Conservation (phyloP, 1,140 invertebrate genomes). For the Bradysia coprophila region DNA sequence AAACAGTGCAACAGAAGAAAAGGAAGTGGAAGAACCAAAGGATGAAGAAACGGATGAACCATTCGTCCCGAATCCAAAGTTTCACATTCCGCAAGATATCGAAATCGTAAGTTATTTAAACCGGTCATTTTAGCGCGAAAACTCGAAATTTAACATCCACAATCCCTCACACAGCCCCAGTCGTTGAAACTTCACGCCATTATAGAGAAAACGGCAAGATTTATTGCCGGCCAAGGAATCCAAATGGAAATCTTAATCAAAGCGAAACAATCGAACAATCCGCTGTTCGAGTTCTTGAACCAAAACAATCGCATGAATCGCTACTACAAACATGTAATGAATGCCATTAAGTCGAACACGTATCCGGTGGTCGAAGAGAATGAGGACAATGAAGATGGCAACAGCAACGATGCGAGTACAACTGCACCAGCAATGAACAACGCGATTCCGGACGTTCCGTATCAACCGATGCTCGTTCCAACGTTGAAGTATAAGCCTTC, state of each 20-base stretch:
- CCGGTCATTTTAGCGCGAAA: too few relatives aligned
- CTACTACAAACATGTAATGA: conserved; percentile 76
- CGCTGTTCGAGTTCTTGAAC: conserved; percentile 84
- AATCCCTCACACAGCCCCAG: conserved; percentile 62
- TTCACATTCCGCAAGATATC: conserved; percentile 55
- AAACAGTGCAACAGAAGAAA: conserved; percentile 21
- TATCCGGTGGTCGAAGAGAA: conserved; percentile 39
- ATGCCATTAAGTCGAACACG: conserved; percentile 61
- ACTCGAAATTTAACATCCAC: not conserved
- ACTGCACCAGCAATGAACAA: conserved; percentile 11
- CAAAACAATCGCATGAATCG: conserved; percentile 68
- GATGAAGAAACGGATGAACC: conserved; percentile 42
- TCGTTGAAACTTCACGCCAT: conserved; percentile 82
- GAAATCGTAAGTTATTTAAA: conserved; percentile 40
- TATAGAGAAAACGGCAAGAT: conserved; percentile 91
- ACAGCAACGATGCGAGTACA: too few relatives aligned
- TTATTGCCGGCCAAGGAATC: conserved; percentile 79
- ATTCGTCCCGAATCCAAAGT: conserved; percentile 44
- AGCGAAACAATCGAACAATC: conserved; percentile 87
- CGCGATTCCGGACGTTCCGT: not conserved
- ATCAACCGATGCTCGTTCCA: conserved; percentile 16
- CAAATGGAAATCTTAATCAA: conserved; percentile 99
- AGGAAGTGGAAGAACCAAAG: conserved; percentile 9
- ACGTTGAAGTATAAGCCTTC: conserved; percentile 57
- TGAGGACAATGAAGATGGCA: conserved; percentile 31